phyloP scores from a whole-genome alignment of 53 echinoderm and acorn worm genomes.

The Apostichopus leukothele region DNA sequence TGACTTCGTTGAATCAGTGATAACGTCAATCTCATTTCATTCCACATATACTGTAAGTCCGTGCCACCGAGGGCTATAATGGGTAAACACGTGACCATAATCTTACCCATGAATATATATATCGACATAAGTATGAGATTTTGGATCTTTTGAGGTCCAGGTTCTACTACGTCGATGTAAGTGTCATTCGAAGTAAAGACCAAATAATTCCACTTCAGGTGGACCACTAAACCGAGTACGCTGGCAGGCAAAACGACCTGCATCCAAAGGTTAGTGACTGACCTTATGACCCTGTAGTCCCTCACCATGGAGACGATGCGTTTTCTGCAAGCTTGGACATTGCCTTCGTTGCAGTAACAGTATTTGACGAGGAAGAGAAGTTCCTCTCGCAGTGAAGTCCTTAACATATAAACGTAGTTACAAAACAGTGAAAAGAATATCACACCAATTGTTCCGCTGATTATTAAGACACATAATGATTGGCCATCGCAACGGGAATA shows the following conservation, averaged over 20 bases:
- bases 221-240: conserved; percentile 71
- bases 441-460: conserved; percentile 17
- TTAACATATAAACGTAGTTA: conserved; percentile 59
- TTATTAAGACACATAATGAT: neutral
- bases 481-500: neutral
- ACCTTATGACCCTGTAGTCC: conserved; percentile 57
- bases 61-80: conserved; percentile 60
- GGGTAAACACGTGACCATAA: conserved; percentile 65
- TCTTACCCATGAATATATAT: conserved; percentile 71
- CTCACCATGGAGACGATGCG: conserved; percentile 65
- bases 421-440: conserved; percentile 63
- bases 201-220: conserved; percentile 79
- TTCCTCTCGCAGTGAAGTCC: conserved; percentile 62
- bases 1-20: conserved; percentile 55
- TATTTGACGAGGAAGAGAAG: conserved; percentile 68
- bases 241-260: conserved; percentile 62
- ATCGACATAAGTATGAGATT: conserved; percentile 56
- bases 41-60: conserved; percentile 65
- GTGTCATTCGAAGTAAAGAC: conserved; percentile 39
- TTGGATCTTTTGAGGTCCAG: neutral
- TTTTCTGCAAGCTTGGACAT: conserved; percentile 62
- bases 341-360: conserved; percentile 56
- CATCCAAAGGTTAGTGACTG: conserved; percentile 54
- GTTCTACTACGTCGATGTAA: conserved; percentile 41
- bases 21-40: conserved; percentile 65